phyloP scores from a whole-genome alignment of 2,113 vertebrate species.

The Oriolus oriolus region DNA sequence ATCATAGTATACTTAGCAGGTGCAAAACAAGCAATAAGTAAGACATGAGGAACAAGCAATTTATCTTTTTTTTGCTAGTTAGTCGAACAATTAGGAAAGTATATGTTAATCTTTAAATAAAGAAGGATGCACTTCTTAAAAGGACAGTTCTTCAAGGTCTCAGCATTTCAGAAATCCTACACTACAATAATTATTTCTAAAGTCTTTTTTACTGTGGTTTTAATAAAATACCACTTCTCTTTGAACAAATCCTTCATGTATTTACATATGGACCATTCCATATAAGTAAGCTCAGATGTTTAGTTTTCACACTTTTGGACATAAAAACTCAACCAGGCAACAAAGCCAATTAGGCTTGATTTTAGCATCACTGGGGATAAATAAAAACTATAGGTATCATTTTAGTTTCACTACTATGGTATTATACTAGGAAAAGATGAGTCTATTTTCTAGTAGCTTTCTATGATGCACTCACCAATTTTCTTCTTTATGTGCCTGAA shows the following conservation, averaged over 20 bases:
- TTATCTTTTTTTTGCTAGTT: neutral
- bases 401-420: neutral
- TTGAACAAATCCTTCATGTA: neutral
- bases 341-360: neutral
- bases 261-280: neutral
- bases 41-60: neutral
- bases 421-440: neutral
- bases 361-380: neutral
- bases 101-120: neutral
- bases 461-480: slow-evolving; percentile 84
- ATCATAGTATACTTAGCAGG: neutral
- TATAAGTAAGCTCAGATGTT: neutral
- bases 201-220: neutral
- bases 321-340: neutral
- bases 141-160: neutral
- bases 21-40: neutral
- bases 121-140: neutral
- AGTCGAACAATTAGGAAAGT: neutral
- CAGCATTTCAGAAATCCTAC: neutral
- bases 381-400: neutral
- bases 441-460: neutral
- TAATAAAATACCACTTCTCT: neutral
- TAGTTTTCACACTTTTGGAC: neutral
- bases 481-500: slow-evolving; percentile 97
- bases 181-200: neutral